Evolutionary conservation across 2,113 vertebrate species (phyloP).

Genomic region (Apus apus): DNA sequence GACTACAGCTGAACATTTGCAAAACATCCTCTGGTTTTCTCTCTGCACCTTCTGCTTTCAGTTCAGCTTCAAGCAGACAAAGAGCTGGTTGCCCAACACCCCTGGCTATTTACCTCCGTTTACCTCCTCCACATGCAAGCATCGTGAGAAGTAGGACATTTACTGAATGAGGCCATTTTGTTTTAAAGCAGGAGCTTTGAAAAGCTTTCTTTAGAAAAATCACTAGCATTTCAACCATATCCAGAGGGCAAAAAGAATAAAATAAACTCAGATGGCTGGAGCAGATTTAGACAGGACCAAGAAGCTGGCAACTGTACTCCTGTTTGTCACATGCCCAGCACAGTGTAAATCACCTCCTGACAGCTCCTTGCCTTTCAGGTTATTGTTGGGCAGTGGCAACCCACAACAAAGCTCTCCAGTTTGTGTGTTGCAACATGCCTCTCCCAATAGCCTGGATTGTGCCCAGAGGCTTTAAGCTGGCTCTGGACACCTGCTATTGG

Average conservation of each 20-base stretch:
- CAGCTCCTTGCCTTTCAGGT: slow-evolving; percentile 33
- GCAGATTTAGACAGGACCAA: slow-evolving; percentile 33
- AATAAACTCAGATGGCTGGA: slow-evolving; percentile 44
- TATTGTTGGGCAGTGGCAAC: slow-evolving; percentile 38
- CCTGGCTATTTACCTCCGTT: slow-evolving; percentile 1
- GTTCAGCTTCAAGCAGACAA: slow-evolving; percentile 7
- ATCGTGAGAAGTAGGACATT: background rate
- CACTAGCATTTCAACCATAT: background rate
- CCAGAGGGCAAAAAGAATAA: slow-evolving; percentile 30
- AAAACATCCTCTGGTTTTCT: background rate
- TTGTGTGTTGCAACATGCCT: background rate
- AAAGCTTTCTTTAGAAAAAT: slow-evolving; percentile 37
- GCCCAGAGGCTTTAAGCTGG: background rate
- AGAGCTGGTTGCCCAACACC: slow-evolving; percentile 11
- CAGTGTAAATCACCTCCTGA: slow-evolving; percentile 42
- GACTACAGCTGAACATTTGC: background rate
- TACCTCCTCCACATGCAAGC: background rate
- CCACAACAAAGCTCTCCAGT: slow-evolving; percentile 52
- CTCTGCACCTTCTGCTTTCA: background rate
- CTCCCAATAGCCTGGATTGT: background rate
- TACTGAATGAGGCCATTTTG: slow-evolving; percentile 16
- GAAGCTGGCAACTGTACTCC: slow-evolving; percentile 11
- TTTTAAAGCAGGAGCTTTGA: slow-evolving; percentile 25
- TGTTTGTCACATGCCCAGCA: background rate
- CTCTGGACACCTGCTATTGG: slow-evolving; percentile 32